Conservation (phyloP, 92 coral and sea anemone species). For the Diadumene lineata region DNA sequence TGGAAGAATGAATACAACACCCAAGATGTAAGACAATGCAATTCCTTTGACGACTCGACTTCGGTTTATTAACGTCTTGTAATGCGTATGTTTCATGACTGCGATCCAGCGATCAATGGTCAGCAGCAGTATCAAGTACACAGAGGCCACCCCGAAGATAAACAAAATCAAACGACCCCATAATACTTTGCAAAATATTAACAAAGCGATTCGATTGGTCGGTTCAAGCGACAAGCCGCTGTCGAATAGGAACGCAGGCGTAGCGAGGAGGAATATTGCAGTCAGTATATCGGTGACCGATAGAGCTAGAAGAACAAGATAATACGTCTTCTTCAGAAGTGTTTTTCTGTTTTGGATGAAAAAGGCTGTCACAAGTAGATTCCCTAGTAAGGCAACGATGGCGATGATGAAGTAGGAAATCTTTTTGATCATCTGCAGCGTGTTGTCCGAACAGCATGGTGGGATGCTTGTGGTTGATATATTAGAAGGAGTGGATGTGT, state of each 20-base stretch:
- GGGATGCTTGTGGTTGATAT: conserved; percentile 25
- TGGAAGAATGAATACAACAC: conserved; percentile 46
- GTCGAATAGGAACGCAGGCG: conserved; percentile 63
- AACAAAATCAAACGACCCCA: conserved; percentile 59
- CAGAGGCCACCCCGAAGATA: conserved; percentile 68
- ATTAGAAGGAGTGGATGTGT: neutral
- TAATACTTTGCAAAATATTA: conserved; percentile 59
- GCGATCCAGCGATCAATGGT: conserved; percentile 87
- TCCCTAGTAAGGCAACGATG: conserved; percentile 61
- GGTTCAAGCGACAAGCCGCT: conserved; percentile 45
- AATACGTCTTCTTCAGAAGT: conserved; percentile 69
- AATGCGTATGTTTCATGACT: conserved; percentile 55
- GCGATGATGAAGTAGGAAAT: conserved; percentile 63
- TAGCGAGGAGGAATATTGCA: conserved; percentile 58
- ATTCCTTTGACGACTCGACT: conserved; percentile 45
- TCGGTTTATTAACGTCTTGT: conserved; percentile 40
- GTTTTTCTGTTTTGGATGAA: conserved; percentile 47
- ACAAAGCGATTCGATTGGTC: conserved; percentile 34
- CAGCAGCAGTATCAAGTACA: conserved; percentile 61
- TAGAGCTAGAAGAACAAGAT: conserved; percentile 64
- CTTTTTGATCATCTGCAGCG: conserved; percentile 25
- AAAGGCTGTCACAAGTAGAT: conserved; percentile 52
- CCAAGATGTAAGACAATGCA: conserved; percentile 46
- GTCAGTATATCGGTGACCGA: conserved; percentile 76
- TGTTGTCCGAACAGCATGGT: neutral